A percentile compares a stretch with the other conserved stretches of the same genome.
Evolutionary conservation across 2,797 vertebrate species (phyloP).

Genomic region (Luscinia luscinia): DNA sequence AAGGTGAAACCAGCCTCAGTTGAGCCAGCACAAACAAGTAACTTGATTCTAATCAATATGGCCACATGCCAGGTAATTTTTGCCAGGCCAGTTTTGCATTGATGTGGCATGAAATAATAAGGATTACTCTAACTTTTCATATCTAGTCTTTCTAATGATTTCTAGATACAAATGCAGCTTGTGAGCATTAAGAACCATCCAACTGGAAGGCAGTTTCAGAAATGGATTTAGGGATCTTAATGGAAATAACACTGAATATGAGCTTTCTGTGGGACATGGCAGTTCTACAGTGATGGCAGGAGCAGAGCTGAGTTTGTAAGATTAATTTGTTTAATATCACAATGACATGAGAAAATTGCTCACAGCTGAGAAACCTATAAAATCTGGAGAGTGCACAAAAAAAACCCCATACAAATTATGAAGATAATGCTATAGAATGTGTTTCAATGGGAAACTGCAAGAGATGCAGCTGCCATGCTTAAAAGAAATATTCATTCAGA

Average conservation of each 20-base stretch:
- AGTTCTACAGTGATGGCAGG: neutral
- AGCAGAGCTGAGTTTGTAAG: neutral
- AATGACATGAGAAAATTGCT: neutral
- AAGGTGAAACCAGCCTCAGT: neutral
- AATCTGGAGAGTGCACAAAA: neutral
- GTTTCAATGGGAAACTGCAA: neutral
- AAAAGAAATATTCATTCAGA: neutral
- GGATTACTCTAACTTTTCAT: neutral
- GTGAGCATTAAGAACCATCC: neutral
- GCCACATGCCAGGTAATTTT: neutral
- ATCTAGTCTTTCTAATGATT: neutral
- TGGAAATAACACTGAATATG: neutral
- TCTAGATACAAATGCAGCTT: neutral
- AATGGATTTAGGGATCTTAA: neutral
- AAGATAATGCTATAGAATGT: neutral
- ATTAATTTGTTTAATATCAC: conserved; percentile 18
- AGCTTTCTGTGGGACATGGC: neutral
- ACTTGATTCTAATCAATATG: neutral
- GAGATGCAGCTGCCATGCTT: neutral
- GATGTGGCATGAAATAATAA: neutral
- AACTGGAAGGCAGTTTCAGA: neutral
- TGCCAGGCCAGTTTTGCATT: neutral
- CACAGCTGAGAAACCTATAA: conserved; percentile 6
- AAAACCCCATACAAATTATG: neutral
- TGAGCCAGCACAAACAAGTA: neutral